Percentiles rank a stretch among this genome's conserved stretches.
These are phyloP conservation scores for Tetropium fuscum DNA, from an alignment of 2,888 invertebrate species.

Conservation along the genomic window DNA sequence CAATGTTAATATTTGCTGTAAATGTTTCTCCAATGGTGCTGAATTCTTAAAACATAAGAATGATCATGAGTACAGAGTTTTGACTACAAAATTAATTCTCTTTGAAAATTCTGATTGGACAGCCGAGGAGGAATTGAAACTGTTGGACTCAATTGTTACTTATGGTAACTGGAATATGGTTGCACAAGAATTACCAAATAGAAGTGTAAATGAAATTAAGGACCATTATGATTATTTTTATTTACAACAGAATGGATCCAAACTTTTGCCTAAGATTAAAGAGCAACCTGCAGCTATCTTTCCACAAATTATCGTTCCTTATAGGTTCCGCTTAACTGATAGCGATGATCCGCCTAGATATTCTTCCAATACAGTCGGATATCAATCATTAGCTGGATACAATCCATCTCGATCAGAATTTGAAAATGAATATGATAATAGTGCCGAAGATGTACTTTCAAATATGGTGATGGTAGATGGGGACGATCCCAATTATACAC, in stretches of 20 bases:
- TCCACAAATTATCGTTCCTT: slow-evolving; percentile 72
- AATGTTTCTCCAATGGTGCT: slow-evolving; percentile 84
- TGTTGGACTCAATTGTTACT: slow-evolving; percentile 76
- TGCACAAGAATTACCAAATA: slow-evolving; percentile 74
- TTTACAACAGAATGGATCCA: slow-evolving; percentile 75
- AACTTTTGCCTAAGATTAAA: slow-evolving; percentile 70
- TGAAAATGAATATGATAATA: slow-evolving; percentile 84
- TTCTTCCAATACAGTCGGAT: slow-evolving; percentile 66
- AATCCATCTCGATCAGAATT: slow-evolving; percentile 90
- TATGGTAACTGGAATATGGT: slow-evolving; percentile 89
- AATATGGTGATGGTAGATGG: slow-evolving; percentile 65
- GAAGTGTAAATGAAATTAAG: slow-evolving; percentile 78
- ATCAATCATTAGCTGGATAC: slow-evolving; percentile 82
- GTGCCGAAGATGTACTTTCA: slow-evolving; percentile 79
- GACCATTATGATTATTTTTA: slow-evolving; percentile 85
- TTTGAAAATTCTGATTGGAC: slow-evolving; percentile 83
- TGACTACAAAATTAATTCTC: slow-evolving; percentile 81
- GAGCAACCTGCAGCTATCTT: slow-evolving; percentile 72
- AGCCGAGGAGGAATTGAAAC: slow-evolving; percentile 80
- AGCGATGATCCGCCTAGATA: slow-evolving; percentile 81
- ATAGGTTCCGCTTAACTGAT: slow-evolving; percentile 73
- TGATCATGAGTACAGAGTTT: slow-evolving; percentile 80
- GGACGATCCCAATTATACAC: slow-evolving; percentile 67
- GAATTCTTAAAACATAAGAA: slow-evolving; percentile 79
- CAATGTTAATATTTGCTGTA: slow-evolving; percentile 74